Percentiles rank a stretch among this genome's conserved stretches.
Conservation (phyloP, 2,888 invertebrate genomes). For the Ophonus ardosiacus region DNA sequence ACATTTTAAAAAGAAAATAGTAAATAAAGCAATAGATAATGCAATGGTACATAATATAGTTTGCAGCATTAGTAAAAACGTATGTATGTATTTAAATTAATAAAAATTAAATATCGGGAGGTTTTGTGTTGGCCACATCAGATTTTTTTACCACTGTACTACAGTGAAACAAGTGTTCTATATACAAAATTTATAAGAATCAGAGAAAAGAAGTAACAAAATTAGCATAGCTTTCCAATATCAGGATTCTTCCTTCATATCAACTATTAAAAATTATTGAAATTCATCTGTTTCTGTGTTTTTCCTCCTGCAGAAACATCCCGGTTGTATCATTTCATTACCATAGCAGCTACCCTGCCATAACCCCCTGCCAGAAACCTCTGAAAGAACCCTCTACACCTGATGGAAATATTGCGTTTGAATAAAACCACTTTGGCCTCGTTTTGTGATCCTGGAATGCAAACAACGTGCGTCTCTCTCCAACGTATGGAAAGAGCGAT, state of each 20-base stretch:
- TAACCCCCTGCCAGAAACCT: neutral
- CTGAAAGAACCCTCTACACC: neutral
- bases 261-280: neutral
- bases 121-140: too few relatives aligned
- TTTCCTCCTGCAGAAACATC: neutral
- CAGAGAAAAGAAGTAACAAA: too few relatives aligned
- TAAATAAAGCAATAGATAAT: too few relatives aligned
- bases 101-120: too few relatives aligned
- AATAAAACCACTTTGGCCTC: slow-evolving; percentile 52
- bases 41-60: too few relatives aligned
- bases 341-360: neutral
- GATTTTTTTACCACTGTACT: too few relatives aligned
- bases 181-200: too few relatives aligned
- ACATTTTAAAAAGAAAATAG: too few relatives aligned
- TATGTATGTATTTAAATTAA: too few relatives aligned
- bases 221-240: neutral
- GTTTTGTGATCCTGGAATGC: slow-evolving; percentile 21
- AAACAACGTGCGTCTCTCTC: slow-evolving; percentile 2
- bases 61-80: too few relatives aligned
- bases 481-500: neutral
- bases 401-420: slow-evolving; percentile 47
- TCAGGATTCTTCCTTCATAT: neutral
- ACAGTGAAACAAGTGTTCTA: too few relatives aligned
- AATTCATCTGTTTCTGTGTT: neutral
- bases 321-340: neutral